Base-by-base conservation (phyloP, 2,797 vertebrate species). In the Pseudomugil tenellus region DNA sequence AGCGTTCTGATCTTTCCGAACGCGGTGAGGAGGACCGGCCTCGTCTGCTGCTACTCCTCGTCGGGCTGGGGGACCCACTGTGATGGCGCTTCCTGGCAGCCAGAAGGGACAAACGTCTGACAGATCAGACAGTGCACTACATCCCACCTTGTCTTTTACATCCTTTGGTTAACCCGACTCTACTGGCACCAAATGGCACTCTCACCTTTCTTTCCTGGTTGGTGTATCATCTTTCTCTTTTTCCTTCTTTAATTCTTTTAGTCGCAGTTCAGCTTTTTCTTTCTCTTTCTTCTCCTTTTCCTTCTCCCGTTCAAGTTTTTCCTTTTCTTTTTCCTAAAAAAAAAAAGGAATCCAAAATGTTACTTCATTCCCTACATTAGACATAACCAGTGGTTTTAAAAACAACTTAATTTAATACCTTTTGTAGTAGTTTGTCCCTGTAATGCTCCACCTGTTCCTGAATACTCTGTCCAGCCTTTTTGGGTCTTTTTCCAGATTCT, bases 371-470 rank as follows among this genome's bases (percentile, higher is more conserved):
- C 63, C 2, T 7, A 10, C 9, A 35, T 32, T 51, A 21, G 1
- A 53, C n/a, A 2, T 35, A 0, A 16, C 34, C 3, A 17, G 2
- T 12, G 1, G 7, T 37, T 46, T 4, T 19, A 46, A 39, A 52
- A 17, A 3, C 1, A 1, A 0, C 25, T 2, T 0, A 6, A 1
- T 4, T 26, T 1, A 35, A 21, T 74, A 99, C 98, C 95, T 97
- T 96, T 86, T 97, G 98, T 39, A 99, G 92, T 62, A 99, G 93
- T 85, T 99, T 99, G 89, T 98, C 97, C 88, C 98, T 94, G 87
- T 99, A 99, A 83, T 99, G 97, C 90, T 99, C 98, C 88, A 98
- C 95, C 92, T 99, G 98, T 72, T 99, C 98, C 87, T 97, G 97
- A 89, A 99, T 95, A 85, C 95, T 97, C 84, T 97, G 98, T 60